Percentiles rank a stretch among this genome's conserved stretches.
These are phyloP conservation scores for Probosciger aterrimus DNA, from an alignment of 2,113 vertebrate species.

Conservation along the genomic window DNA sequence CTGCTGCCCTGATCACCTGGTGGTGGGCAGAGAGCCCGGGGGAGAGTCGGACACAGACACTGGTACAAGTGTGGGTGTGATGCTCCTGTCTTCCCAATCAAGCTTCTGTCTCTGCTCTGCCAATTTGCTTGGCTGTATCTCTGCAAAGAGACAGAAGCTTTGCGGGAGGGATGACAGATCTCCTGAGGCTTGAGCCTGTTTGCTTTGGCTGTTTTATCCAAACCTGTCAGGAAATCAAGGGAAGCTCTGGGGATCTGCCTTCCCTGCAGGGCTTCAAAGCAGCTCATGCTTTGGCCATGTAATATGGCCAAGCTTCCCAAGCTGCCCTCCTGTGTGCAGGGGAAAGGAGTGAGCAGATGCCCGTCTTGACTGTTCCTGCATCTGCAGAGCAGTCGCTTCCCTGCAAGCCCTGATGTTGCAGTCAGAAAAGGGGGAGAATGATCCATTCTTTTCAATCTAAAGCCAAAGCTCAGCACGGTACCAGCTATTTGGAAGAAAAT, in stretches of 20 bases:
- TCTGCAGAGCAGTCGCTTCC: not conserved
- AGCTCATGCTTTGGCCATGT: not conserved
- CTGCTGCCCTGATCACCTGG: constrained; percentile 46
- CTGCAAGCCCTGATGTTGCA: not conserved
- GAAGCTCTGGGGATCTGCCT: not conserved
- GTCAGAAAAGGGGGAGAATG: not conserved
- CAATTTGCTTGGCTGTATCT: not conserved
- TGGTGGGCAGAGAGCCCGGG: constrained; percentile 61
- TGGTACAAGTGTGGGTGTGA: not conserved
- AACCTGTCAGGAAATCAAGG: constrained; percentile 30
- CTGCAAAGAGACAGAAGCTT: not conserved
- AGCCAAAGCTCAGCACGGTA: not conserved
- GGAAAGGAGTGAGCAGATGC: not conserved
- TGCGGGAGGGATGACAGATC: constrained; percentile 9
- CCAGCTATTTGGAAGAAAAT: not conserved
- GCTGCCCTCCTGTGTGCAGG: not conserved
- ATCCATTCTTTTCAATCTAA: not conserved
- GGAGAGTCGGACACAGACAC: not conserved
- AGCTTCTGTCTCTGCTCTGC: not conserved
- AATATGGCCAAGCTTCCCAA: not conserved
- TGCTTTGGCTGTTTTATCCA: not conserved
- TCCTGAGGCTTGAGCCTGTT: not conserved
- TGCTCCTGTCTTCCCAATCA: not conserved
- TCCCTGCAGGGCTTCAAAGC: not conserved
- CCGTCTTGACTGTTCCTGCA: not conserved